Evolutionary conservation across 2,113 vertebrate species (phyloP).

Genomic region (Paraplagusia blochii): DNA sequence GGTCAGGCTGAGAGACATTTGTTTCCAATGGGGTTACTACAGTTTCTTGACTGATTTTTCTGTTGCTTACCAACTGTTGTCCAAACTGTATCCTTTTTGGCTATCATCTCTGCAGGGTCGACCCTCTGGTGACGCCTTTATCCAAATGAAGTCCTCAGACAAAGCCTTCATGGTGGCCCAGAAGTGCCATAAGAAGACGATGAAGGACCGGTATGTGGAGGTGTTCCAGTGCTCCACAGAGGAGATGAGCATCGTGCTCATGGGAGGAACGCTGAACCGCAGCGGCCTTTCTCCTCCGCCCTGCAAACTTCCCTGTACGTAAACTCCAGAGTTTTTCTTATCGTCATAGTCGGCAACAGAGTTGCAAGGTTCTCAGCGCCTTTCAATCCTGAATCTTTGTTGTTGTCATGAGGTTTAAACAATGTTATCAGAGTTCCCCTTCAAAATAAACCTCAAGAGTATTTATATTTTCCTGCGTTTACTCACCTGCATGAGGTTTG

Average conservation of each 20-base stretch:
- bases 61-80: background rate
- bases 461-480: no score
- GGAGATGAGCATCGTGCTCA: conserved; percentile 98
- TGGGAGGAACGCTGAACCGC: conserved; percentile 95
- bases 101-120: conserved; percentile 77
- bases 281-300: conserved; percentile 96
- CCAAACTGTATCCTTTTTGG: background rate
- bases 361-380: no score
- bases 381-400: no score
- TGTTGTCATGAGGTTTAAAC: background rate
- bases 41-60: no score
- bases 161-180: conserved; percentile 90
- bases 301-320: conserved; percentile 97
- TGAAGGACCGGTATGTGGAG: conserved; percentile 97
- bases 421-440: no score
- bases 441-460: no score
- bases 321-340: background rate
- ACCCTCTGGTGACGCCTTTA: conserved; percentile 94
- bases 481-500: no score
- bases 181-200: conserved; percentile 96
- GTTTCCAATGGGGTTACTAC: no score
- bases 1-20: conserved; percentile 66
- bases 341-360: no score
- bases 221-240: conserved; percentile 97
- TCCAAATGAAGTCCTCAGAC: conserved; percentile 94